Conservation (phyloP, 1,140 invertebrate genomes). For the Ostrea denselamellosa region DNA sequence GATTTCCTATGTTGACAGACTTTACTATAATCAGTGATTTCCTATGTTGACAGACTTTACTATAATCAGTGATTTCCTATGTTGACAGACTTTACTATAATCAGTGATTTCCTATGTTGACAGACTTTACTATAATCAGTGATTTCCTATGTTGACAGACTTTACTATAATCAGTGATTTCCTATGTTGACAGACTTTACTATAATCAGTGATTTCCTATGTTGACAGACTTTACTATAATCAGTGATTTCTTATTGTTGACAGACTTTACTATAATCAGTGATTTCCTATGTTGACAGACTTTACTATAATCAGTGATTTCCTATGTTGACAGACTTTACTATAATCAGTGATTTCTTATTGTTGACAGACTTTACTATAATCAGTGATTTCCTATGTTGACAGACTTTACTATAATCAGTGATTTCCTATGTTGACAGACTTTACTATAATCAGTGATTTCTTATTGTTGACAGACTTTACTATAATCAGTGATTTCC, state of each 20-base stretch:
- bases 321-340: constrained; percentile 61
- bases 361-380: too few species aligned
- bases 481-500: not conserved
- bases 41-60: constrained; percentile 62
- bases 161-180: not conserved
- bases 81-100: too few species aligned
- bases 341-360: too few species aligned
- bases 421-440: constrained; percentile 52
- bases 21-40: not conserved
- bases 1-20: too few species aligned
- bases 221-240: constrained; percentile 70
- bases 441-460: constrained; percentile 73
- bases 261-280: too few species aligned
- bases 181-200: constrained; percentile 62
- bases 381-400: not conserved
- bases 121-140: constrained; percentile 74
- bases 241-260: too few species aligned
- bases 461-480: too few species aligned
- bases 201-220: constrained; percentile 62
- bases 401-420: constrained; percentile 71
- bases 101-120: not conserved
- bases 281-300: constrained; percentile 55
- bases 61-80: too few species aligned
- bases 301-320: constrained; percentile 67
- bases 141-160: too few species aligned